A percentile compares a stretch with the other conserved stretches of the same genome.
These are phyloP conservation scores for Liopterus haemorrhoidalis DNA, from an alignment of 2,888 invertebrate genomes.

Conservation along the genomic window DNA sequence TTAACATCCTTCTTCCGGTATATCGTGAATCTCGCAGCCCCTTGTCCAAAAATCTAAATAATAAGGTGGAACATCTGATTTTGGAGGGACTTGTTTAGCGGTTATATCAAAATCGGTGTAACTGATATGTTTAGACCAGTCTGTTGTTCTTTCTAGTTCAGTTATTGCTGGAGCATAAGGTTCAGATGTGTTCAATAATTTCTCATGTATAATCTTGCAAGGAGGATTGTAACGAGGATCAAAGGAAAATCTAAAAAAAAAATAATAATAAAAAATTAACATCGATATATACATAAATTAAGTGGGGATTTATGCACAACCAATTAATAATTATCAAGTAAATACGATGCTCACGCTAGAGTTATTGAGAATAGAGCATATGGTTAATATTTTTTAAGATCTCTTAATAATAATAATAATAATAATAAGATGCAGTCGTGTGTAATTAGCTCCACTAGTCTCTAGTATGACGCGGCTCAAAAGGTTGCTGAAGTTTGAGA, in stretches of 20 bases:
- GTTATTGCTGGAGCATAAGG: constrained; percentile 1
- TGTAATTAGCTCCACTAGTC: no score
- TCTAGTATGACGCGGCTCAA: no score
- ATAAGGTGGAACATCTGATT: constrained; percentile 32
- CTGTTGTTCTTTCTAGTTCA: constrained; percentile 11
- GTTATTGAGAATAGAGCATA: no score
- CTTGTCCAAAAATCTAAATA: constrained; percentile 38
- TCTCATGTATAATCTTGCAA: constrained; percentile 3
- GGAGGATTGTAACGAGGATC: constrained; percentile 1
- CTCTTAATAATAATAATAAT: no score
- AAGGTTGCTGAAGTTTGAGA: no score
- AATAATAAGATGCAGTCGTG: no score
- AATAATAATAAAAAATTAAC: neutral
- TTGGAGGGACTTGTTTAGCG: constrained; percentile 24
- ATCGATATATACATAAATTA: no score
- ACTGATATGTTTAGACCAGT: constrained; percentile 32
- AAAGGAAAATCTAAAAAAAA: constrained; percentile 10
- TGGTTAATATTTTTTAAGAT: no score
- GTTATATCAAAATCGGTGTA: constrained; percentile 34
- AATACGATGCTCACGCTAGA: no score
- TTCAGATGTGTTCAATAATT: constrained; percentile 1
- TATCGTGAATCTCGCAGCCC: constrained; percentile 32
- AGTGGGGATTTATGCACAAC: no score
- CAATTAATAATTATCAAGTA: no score
- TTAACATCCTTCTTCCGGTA: constrained; percentile 19